Base-by-base conservation (phyloP, 2,113 vertebrate species). In the Tyrannus savana region DNA sequence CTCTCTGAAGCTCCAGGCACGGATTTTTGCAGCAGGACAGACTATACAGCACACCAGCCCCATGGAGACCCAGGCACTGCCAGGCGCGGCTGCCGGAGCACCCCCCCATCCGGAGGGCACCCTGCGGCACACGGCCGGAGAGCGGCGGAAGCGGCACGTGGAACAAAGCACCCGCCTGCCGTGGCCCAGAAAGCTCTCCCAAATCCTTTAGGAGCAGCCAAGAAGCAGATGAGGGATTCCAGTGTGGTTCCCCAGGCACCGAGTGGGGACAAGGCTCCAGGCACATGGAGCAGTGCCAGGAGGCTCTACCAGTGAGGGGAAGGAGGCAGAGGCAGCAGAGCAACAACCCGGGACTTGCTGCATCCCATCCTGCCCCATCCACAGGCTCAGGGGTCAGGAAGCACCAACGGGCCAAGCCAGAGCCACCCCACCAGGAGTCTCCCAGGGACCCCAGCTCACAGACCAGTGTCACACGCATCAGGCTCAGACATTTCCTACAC, bases 91-190 rank as follows among this genome's bases (percentile, higher is more conserved):
- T 68, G 81, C 78, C 1, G 1, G 33, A 67, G 23, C 33, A 2
- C 10, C 74, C 47, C 21, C 53, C 21, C 2, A 64, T 53, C 19
- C 2, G 0, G 46, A 63, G 67, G 53, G 69, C 71, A 60, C 2
- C 39, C 80, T 24, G 41, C 2, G 6, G 77, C 91, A 91, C 87
- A 75, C 0, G 1, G 93, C 73, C 0, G 1, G 68, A 25, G 52
- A 79, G 47, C 14, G 6, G 77, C 2, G 4, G 81, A 69, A 72
- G 62, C 3, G 1, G 2, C 30, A 33, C 0, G 0, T 3, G 3
- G 67, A 73, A 87, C 76, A 93, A 80, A 92, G 79, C 1, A 0
- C 44, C 80, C 0, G 5, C 83, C 87, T 60, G 92, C 90, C 0
- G 0, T 2, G 4, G 50, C 75, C 85, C 13, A 3, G 23, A 77